Base-by-base conservation (phyloP, 2,797 vertebrate genomes). In the Chelon labrosus region DNA sequence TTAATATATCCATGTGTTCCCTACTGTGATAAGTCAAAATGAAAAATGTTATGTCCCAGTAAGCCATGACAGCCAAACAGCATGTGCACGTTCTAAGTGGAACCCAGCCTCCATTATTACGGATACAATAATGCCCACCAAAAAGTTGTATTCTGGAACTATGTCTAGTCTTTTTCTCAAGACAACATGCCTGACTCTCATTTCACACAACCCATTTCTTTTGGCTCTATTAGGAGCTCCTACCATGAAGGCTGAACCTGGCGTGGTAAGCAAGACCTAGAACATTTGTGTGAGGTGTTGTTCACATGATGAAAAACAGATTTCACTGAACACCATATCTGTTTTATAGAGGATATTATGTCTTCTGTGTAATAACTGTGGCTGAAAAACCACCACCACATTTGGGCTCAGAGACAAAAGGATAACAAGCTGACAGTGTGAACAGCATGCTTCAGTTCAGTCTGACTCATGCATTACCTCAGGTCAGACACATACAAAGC, bases 381-480 rank as follows among this genome's bases (percentile, higher is more conserved):
- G 27, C 38, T 25, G 10, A 11, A 49, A 49, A 62, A 56, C 1
- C 19, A 51, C 16, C n/a, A 46, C 5, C 19, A 54, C 25, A 55
- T 35, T 3, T 55, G 27, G 16, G 31, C 31, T n/a, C 11, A 10
- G 50, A 14, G 17, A 38, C 47, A 35, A 49, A 59, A 25, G 19
- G 19, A 54, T 31, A 47, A 67, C 25, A 31, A 38, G 22, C 47
- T 50, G 31, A 61, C 19, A 27, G 3, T 25, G 20, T 49, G 22
- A 56, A n/a, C 42, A 57, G 17, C 31, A 10, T 37, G 56, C 1
- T 52, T 56, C 39, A 41, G 17, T 67, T 65, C 39, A 58, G 58
- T 69, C 37, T 76, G 77, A 74, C 65, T 64, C 59, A 65, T 38
- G 41, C 16, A 38, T 17, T n/a, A 67, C 37, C 54, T 65, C 64